Percentiles rank a stretch among this genome's conserved stretches.
These are phyloP conservation scores for Bilobella aurantiaca DNA, from an alignment of 1,140 invertebrate species.

Conservation along the genomic window DNA sequence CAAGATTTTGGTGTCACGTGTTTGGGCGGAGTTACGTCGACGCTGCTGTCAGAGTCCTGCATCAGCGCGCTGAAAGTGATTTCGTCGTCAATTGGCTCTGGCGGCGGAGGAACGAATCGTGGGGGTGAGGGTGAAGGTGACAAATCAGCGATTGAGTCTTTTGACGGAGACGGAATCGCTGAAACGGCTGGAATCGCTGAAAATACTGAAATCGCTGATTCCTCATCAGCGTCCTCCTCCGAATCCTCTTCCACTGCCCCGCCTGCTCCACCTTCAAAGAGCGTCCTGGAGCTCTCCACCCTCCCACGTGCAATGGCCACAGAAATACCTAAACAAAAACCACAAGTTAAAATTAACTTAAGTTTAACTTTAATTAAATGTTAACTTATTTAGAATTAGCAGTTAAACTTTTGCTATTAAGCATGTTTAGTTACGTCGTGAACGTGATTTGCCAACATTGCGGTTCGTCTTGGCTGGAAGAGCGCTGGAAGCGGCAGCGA, in stretches of 20 bases:
- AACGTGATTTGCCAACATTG: not conserved
- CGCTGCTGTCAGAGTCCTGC: no score
- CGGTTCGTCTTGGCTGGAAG: not conserved
- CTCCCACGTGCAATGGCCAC: conserved; percentile 40
- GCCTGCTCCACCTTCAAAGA: conserved; percentile 53
- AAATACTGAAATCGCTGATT: not conserved
- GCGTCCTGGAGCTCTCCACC: conserved; percentile 58
- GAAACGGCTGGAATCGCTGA: no score
- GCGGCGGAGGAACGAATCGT: conserved; percentile 35
- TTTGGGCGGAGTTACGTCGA: no score
- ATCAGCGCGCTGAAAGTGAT: not conserved
- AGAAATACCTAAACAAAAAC: not conserved
- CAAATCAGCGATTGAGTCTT: no score
- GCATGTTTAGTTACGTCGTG: no score
- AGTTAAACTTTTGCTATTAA: no score
- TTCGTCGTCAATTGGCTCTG: conserved; percentile 25
- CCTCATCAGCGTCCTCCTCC: not conserved
- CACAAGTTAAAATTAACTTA: not conserved
- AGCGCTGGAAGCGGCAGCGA: not conserved
- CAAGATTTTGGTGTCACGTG: no score
- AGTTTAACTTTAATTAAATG: not conserved
- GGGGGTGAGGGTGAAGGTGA: conserved; percentile 21
- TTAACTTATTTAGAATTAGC: not conserved
- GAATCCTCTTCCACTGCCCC: conserved; percentile 14
- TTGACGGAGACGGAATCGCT: not conserved